Evolutionary conservation across 2,113 vertebrate species (phyloP).

Genomic region (Ancistrus triradiatus): DNA sequence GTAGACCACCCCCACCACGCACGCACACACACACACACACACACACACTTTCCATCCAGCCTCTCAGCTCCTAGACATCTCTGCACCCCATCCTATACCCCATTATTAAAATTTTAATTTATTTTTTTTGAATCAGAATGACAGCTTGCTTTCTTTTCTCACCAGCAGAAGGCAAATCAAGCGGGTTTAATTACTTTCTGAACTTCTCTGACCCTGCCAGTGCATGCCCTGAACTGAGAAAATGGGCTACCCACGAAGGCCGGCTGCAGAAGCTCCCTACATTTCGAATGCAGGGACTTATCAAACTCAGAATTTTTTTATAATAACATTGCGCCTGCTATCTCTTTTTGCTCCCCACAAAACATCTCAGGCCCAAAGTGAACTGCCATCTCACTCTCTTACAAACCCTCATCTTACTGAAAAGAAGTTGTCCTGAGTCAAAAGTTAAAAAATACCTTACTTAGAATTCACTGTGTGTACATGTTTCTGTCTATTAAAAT

Average conservation of each 20-base stretch:
- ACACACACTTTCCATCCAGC: slow-evolving; percentile 46
- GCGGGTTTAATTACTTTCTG: slow-evolving; percentile 95
- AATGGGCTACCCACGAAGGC: slow-evolving; percentile 71
- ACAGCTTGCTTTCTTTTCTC: slow-evolving; percentile 98
- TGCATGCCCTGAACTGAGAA: slow-evolving; percentile 60
- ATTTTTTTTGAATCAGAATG: slow-evolving; percentile 93
- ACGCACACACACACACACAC: slow-evolving; percentile 31
- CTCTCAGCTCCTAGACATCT: slow-evolving; percentile 59
- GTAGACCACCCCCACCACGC: slow-evolving; percentile 22
- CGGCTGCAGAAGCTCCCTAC: slow-evolving; percentile 58
- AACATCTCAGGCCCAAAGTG: slow-evolving; percentile 35
- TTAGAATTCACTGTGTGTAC: slow-evolving; percentile 36
- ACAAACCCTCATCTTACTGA: slow-evolving; percentile 10
- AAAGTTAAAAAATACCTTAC: slow-evolving; percentile 25
- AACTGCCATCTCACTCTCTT: neutral
- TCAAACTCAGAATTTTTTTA: slow-evolving; percentile 68
- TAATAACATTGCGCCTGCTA: slow-evolving; percentile 71
- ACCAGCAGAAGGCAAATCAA: slow-evolving; percentile 74
- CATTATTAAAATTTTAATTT: slow-evolving; percentile 97
- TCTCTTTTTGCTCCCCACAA: slow-evolving; percentile 53
- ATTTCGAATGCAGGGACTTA: slow-evolving; percentile 68
- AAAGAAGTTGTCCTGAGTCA: slow-evolving; percentile 26
- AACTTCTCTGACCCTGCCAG: slow-evolving; percentile 82
- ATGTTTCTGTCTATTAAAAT: slow-evolving; percentile 31
- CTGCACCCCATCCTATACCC: slow-evolving; percentile 60